A percentile compares a stretch with the other conserved stretches of the same genome.
Evolutionary conservation across 2,113 vertebrate species (phyloP).

Genomic region (Pelodiscus sinensis): DNA sequence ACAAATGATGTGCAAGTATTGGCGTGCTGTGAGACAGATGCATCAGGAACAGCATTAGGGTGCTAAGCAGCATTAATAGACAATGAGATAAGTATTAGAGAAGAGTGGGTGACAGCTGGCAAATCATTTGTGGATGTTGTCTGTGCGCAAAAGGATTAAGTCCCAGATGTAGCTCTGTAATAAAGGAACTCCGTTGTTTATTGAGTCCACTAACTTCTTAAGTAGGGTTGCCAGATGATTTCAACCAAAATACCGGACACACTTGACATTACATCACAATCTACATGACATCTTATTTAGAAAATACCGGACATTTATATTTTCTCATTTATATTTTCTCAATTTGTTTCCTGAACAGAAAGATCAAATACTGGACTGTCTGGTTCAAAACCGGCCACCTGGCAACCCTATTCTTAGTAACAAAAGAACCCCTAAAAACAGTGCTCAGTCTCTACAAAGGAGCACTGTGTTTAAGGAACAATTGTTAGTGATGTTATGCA

Average conservation of each 20-base stretch:
- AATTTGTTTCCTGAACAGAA: too few species aligned
- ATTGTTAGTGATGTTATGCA: not conserved
- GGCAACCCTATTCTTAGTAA: not conserved
- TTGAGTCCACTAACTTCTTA: not conserved
- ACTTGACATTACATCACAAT: too few species aligned
- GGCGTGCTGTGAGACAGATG: not conserved
- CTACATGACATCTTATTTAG: too few species aligned
- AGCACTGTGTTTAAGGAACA: not conserved
- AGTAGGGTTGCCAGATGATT: not conserved
- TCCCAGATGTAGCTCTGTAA: not conserved
- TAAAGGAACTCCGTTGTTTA: not conserved
- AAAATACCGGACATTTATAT: too few species aligned
- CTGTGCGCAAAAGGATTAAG: constrained; percentile 5
- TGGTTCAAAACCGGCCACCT: too few species aligned
- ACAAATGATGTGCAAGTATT: too few species aligned
- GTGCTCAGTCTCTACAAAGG: not conserved
- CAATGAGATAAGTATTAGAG: not conserved
- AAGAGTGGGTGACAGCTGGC: not conserved
- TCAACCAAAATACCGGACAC: too few species aligned
- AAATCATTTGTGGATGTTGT: not conserved
- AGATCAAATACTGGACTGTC: too few species aligned
- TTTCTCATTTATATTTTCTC: too few species aligned
- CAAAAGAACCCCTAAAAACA: fast-evolving
- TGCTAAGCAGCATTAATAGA: not conserved
- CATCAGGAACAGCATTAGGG: not conserved